phyloP scores from a whole-genome alignment of 2,888 invertebrate species.

The Synanthedon tipuliformis region DNA sequence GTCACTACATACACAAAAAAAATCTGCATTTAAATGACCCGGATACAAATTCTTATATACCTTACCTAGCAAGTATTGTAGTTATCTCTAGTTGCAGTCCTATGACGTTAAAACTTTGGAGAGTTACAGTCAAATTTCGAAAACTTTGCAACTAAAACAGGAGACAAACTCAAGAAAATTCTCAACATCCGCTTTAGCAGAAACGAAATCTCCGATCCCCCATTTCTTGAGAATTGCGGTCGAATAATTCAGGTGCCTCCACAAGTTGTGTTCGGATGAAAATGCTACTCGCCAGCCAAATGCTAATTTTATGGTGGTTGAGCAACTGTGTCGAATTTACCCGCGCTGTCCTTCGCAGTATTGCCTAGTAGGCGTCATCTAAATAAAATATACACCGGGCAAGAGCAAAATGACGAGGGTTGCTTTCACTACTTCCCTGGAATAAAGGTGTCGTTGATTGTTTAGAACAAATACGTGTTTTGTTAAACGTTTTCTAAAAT shows the following conservation, averaged over 20 bases:
- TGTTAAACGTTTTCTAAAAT: too few species aligned
- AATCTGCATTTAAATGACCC: too few species aligned
- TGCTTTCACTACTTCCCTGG: conserved; percentile 17
- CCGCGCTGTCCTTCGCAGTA: conserved; percentile 57
- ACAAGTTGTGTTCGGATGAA: conserved; percentile 53
- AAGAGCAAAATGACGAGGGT: conserved; percentile 37
- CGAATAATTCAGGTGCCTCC: conserved; percentile 60
- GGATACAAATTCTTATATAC: too few species aligned
- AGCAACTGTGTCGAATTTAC: conserved; percentile 63
- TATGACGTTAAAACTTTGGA: background rate
- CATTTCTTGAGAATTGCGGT: conserved; percentile 45
- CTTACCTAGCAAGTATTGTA: background rate
- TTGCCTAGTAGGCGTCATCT: conserved; percentile 59
- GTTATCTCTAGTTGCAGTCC: conserved; percentile 1
- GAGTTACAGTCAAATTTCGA: conserved; percentile 1
- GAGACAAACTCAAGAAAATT: conserved; percentile 10
- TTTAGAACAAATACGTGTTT: background rate
- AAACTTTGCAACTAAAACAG: background rate
- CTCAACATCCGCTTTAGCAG: conserved; percentile 14
- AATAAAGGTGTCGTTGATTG: conserved; percentile 10
- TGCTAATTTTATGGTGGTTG: conserved; percentile 72
- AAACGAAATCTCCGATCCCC: conserved; percentile 28
- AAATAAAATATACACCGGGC: conserved; percentile 46
- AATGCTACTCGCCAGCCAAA: conserved; percentile 63
- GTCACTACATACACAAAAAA: too few species aligned